Conservation (phyloP, 2,888 invertebrate genomes). For the Acronicta aceris region DNA sequence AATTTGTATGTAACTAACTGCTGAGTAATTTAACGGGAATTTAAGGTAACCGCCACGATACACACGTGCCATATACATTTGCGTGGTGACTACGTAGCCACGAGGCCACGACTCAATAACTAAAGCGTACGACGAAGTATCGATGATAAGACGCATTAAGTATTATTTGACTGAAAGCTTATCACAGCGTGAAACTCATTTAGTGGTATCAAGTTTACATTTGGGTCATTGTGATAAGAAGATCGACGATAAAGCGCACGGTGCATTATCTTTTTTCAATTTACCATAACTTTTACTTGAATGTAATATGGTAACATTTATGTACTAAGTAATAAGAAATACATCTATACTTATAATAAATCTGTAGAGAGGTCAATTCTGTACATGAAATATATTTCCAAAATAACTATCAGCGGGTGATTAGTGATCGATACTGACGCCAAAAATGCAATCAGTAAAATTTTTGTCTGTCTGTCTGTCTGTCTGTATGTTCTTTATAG, state of each 20-base stretch:
- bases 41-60: too few species aligned
- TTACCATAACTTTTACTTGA: constrained; percentile 9
- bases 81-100: constrained; percentile 18
- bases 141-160: constrained; percentile 48
- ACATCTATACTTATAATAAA: too few species aligned
- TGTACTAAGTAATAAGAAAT: background rate
- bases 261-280: constrained; percentile 17
- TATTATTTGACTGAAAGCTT: constrained; percentile 49
- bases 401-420: too few species aligned
- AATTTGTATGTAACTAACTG: too few species aligned
- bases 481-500: too few species aligned
- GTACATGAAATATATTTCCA: too few species aligned
- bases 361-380: too few species aligned
- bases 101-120: constrained; percentile 16
- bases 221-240: constrained; percentile 61
- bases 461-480: too few species aligned
- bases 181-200: constrained; percentile 53
- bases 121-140: constrained; percentile 48
- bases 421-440: too few species aligned
- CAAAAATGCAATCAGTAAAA: too few species aligned
- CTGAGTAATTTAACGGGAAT: too few species aligned
- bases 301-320: constrained; percentile 2
- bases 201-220: constrained; percentile 52
- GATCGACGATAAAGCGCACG: constrained; percentile 52
- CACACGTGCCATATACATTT: constrained; percentile 4